Conservation (phyloP, 2,113 vertebrate genomes). For the Bubalus kerabau region DNA sequence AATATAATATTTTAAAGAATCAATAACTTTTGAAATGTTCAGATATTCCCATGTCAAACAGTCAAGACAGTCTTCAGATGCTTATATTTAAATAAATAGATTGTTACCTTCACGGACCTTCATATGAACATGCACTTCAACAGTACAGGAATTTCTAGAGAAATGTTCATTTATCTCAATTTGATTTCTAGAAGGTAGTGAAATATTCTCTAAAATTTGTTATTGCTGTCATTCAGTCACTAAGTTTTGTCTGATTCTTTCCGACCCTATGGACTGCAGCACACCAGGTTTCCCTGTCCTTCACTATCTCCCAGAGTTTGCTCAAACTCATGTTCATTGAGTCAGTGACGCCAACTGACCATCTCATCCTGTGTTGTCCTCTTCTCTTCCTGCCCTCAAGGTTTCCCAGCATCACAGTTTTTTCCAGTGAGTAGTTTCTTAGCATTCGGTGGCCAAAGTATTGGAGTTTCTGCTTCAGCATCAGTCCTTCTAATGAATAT, state of each 20-base stretch:
- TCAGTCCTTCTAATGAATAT: not conserved
- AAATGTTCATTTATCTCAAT: not conserved
- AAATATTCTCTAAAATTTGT: not conserved
- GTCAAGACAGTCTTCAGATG: not conserved
- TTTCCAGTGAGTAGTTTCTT: not conserved
- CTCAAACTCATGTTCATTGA: not conserved
- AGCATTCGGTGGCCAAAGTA: not conserved
- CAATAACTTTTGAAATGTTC: not conserved
- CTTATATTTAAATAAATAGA: not conserved
- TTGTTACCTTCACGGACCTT: not conserved
- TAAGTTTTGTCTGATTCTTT: not conserved
- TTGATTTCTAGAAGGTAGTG: not conserved
- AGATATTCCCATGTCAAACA: not conserved
- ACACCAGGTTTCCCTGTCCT: not conserved
- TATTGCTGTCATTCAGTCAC: not conserved
- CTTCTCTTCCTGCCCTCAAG: not conserved
- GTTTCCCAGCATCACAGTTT: not conserved
- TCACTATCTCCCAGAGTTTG: not conserved
- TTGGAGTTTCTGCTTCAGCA: not conserved
- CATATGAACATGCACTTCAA: not conserved
- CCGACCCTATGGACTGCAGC: not conserved
- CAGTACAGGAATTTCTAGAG: not conserved
- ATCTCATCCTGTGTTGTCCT: not conserved
- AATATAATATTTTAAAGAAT: not conserved
- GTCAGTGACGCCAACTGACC: not conserved